Base-by-base conservation (phyloP, 2,113 vertebrate species). In the Pachyramphus minor region DNA sequence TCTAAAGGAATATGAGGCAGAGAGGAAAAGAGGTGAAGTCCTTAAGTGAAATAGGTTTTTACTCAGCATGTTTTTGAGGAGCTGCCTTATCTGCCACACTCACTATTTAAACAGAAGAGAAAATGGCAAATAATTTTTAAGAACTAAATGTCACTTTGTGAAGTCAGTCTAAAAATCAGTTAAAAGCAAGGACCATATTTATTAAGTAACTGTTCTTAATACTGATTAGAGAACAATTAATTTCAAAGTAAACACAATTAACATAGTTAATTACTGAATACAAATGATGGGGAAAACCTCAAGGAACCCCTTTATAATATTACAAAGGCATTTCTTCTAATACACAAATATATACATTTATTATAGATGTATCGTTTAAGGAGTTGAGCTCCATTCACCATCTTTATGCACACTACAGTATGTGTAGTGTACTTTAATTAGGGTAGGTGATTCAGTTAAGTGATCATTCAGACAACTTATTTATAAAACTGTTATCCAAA, bases 401-500 rank as follows among this genome's bases (percentile, higher is more conserved):
- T 64, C 59, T 64, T 67, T 67, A 69, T 31, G 13, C 49, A 30
- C 33, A 64, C 30, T 27, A 35, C 4, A 45, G 55, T 44, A 8
- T 63, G 39, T 13, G 33, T 52, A 63, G 72, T 64, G 28, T 78
- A 68, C 24, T 72, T 76, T 60, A 44, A 69, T 89, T 86, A 67
- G 31, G 30, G 53, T 37, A 83, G 53, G 77, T 93, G 90, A 92
- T 93, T 95, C 52, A 42, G 41, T 60, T 62, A 74, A 93, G 37
- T 84, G 53, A 73, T 91, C 92, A 76, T 59, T 91, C 55, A 88
- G 68, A 84, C 89, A 71, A 95, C 69, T 95, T 84, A 67, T 59
- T 81, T 89, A 63, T 89, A 79, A 96, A 90, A 35, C 39, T 94
- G 71, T 89, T 94, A 87, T 41, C 52, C 76, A 92, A 78, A 83